Evolutionary conservation across 2,113 vertebrate genomes (phyloP).

Genomic region (Pelusios castaneus): DNA sequence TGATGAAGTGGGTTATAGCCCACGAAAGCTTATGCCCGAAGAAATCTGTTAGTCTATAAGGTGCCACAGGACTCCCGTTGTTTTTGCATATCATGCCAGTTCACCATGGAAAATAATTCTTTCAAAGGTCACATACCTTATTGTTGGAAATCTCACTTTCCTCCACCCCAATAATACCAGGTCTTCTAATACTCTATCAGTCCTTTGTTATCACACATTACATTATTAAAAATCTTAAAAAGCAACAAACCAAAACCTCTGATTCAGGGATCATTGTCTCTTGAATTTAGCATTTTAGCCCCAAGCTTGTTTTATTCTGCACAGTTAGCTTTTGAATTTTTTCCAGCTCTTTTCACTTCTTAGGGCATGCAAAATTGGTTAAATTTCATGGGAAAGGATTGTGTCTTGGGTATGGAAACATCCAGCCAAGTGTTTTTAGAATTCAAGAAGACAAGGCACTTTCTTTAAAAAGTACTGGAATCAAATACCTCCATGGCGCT

Average conservation of each 20-base stretch:
- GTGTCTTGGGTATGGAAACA: conserved; percentile 67
- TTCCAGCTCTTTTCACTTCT: conserved; percentile 77
- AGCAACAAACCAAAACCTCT: neutral
- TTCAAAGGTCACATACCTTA: neutral
- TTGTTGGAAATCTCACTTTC: neutral
- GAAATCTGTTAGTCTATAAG: no score
- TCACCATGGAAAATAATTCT: neutral
- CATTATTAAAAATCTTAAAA: neutral
- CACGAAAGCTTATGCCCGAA: no score
- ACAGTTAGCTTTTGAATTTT: conserved; percentile 78
- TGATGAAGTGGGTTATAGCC: no score
- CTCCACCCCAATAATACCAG: neutral
- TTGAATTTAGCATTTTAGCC: conserved; percentile 45
- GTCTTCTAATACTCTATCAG: neutral
- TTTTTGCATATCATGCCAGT: fast-evolving
- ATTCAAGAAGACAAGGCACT: conserved; percentile 43
- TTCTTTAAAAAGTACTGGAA: conserved; percentile 16
- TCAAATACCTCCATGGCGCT: neutral
- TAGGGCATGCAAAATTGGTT: conserved; percentile 73
- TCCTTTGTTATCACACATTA: neutral
- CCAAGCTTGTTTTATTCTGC: conserved; percentile 58
- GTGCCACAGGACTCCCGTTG: no score
- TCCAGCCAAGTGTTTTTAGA: conserved; percentile 49
- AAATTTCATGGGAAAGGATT: conserved; percentile 80
- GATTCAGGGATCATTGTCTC: conserved; percentile 38